These are phyloP conservation scores for Mythimna vitellina DNA, from an alignment of 2,888 invertebrate genomes.

Conservation along the genomic window DNA sequence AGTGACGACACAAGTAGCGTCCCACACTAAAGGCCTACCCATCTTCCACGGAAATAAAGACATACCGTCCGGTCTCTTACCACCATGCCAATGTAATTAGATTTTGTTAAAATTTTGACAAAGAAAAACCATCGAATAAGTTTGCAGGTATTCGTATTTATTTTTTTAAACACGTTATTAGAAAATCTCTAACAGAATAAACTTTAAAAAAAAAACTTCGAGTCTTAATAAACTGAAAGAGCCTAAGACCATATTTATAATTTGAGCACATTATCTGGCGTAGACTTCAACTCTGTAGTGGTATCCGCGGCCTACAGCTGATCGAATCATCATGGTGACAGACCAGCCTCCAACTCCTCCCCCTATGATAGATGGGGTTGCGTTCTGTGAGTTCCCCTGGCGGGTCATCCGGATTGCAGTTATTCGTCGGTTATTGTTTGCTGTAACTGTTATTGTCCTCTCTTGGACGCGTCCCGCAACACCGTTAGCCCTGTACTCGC, in stretches of 20 bases:
- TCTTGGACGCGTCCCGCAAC: not conserved
- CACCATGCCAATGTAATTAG: too few relatives aligned
- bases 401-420: constrained; percentile 19
- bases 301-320: constrained; percentile 21
- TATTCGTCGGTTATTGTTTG: not conserved
- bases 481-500: not conserved
- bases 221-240: not conserved
- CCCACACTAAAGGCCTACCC: too few relatives aligned
- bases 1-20: too few relatives aligned
- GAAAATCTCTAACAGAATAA: too few relatives aligned
- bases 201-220: not conserved
- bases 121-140: too few relatives aligned
- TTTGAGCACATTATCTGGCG: not conserved
- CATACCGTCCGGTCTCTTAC: too few relatives aligned
- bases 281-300: constrained; percentile 10
- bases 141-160: too few relatives aligned
- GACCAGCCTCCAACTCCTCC: constrained; percentile 16
- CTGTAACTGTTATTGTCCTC: not conserved
- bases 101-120: too few relatives aligned
- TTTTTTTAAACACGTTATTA: too few relatives aligned
- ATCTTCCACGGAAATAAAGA: too few relatives aligned
- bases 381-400: not conserved
- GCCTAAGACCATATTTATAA: not conserved
- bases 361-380: constrained; percentile 7
- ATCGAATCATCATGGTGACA: constrained; percentile 16